These are phyloP conservation scores for Galeopterus variegatus DNA, from an alignment of 2,113 vertebrate genomes.

Conservation along the genomic window DNA sequence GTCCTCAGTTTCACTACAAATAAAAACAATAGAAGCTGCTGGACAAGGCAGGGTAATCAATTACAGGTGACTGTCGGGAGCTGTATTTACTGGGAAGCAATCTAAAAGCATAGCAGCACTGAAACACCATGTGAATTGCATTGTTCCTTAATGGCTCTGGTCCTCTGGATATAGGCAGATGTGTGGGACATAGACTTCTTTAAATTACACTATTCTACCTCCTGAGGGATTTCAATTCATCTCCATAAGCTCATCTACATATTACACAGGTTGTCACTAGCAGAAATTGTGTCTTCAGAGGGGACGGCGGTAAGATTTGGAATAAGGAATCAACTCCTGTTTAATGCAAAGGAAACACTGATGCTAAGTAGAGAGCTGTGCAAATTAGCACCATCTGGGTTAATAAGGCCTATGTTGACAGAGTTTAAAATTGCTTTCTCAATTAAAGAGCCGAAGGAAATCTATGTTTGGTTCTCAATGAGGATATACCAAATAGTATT, in stretches of 20 bases:
- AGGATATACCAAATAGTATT: constrained; percentile 47
- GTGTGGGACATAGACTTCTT: constrained; percentile 49
- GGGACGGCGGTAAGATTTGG: background rate
- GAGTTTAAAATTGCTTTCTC: constrained; percentile 75
- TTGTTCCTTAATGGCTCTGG: constrained; percentile 58
- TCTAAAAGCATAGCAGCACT: constrained; percentile 8
- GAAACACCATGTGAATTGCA: constrained; percentile 64
- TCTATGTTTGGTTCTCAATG: constrained; percentile 67
- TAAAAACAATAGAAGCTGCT: constrained; percentile 76
- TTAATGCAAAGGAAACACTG: constrained; percentile 65
- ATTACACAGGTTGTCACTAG: background rate
- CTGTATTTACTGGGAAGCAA: constrained; percentile 55
- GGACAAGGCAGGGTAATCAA: constrained; percentile 70
- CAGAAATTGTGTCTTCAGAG: background rate
- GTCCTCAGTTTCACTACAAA: constrained; percentile 74
- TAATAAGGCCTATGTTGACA: constrained; percentile 76
- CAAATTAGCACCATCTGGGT: constrained; percentile 76
- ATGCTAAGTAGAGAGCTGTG: constrained; percentile 55
- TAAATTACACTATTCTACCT: constrained; percentile 26
- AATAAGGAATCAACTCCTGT: constrained; percentile 53
- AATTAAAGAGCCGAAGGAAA: constrained; percentile 74
- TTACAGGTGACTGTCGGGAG: constrained; percentile 72
- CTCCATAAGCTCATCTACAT: constrained; percentile 55
- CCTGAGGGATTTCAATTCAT: constrained; percentile 53
- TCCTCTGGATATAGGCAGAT: constrained; percentile 68